These are phyloP conservation scores for Caenorhabditis afra DNA, from an alignment of 2,888 invertebrate genomes.

Conservation along the genomic window DNA sequence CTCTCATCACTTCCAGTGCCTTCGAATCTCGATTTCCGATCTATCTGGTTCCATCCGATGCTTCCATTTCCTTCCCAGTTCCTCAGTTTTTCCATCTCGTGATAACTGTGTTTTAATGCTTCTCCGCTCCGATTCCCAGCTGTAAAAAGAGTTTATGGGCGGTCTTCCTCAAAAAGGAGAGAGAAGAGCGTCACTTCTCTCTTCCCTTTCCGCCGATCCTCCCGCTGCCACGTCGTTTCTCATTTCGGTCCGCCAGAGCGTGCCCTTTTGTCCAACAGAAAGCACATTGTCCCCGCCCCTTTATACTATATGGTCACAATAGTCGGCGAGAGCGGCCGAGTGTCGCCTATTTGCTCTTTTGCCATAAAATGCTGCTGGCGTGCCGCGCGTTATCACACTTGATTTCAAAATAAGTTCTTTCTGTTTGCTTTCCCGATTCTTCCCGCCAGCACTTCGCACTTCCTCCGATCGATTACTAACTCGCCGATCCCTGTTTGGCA, in stretches of 20 bases:
- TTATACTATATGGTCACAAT: constrained; percentile 38
- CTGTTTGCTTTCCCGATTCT: constrained; percentile 23
- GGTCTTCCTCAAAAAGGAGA: neutral
- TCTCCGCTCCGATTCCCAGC: no score
- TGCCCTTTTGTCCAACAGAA: neutral
- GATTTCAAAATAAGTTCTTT: constrained; percentile 40
- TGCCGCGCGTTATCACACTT: constrained; percentile 33
- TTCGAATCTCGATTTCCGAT: no score
- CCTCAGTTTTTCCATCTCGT: no score
- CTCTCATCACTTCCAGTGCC: no score
- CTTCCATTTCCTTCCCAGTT: no score
- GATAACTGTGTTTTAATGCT: no score
- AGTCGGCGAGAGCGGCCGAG: neutral
- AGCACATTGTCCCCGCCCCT: constrained; percentile 1
- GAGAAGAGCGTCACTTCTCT: no score
- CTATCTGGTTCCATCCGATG: no score
- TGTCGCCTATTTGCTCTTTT: constrained; percentile 42
- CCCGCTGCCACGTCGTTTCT: no score
- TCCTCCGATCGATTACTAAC: constrained; percentile 30
- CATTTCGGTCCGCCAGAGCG: no score
- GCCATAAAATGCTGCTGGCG: constrained; percentile 39
- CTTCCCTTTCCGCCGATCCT: no score
- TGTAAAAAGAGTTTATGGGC: neutral
- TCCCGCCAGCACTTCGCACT: constrained; percentile 34
- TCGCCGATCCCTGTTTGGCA: constrained; percentile 37